Percentiles rank a stretch among this genome's conserved stretches.
Conservation (phyloP, 2,888 invertebrate species). For the Pollenia amentaria region DNA sequence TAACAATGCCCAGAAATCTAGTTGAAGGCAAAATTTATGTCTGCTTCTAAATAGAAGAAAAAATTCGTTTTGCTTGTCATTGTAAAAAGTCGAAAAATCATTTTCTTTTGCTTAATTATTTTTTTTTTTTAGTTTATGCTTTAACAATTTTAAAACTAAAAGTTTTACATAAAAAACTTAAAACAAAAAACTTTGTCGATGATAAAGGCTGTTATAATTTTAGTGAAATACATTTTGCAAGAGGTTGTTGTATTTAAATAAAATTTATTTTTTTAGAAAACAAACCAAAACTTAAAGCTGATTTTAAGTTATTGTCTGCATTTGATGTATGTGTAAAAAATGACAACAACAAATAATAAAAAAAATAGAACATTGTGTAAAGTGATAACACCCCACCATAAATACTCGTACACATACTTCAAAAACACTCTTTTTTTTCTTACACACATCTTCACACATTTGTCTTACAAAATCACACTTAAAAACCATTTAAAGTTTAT, state of each 20-base stretch:
- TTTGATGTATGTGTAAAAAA: slow-evolving; percentile 41
- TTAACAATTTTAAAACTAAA: neutral
- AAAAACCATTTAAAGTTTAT: neutral
- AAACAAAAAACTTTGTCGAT: slow-evolving; percentile 40
- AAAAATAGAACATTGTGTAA: slow-evolving; percentile 41
- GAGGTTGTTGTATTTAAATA: slow-evolving; percentile 1
- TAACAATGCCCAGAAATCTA: no score
- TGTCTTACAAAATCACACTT: neutral
- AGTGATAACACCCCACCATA: slow-evolving; percentile 29
- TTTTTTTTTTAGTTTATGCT: neutral
- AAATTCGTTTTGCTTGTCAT: no score
- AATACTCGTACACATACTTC: slow-evolving; percentile 7
- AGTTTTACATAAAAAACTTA: slow-evolving; percentile 18
- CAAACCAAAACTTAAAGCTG: slow-evolving; percentile 2
- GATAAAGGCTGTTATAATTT: neutral
- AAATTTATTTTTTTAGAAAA: slow-evolving; percentile 20
- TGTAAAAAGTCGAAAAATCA: neutral
- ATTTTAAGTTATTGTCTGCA: slow-evolving; percentile 46
- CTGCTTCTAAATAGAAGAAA: neutral
- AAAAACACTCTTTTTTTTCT: neutral
- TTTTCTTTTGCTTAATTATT: neutral
- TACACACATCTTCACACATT: neutral
- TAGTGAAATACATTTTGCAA: slow-evolving; percentile 10
- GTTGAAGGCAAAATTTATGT: neutral
- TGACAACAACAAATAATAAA: slow-evolving; percentile 9